Base-by-base conservation (phyloP, 1,140 invertebrate species). In the Panulirus ornatus region DNA sequence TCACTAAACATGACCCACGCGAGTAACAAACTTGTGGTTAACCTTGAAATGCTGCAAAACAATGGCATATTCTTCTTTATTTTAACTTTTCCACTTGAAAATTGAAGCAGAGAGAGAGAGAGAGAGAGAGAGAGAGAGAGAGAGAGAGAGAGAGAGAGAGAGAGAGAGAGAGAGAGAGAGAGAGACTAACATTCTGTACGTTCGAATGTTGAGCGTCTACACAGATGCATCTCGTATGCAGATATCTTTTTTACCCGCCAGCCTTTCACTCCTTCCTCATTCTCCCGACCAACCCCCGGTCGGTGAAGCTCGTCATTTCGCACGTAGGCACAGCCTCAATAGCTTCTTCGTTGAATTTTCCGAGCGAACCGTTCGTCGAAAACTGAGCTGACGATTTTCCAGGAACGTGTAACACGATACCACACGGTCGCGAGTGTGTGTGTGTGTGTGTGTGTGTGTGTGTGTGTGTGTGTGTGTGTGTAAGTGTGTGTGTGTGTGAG, bases 311-410 rank as follows among this genome's bases (percentile, higher is more conserved):
- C 42, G 70, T 73, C 36, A 38, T 73, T 73, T 73, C 70, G 42
- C 70, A 73, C 27, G 70, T 73, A 73, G 70, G 42, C 70, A 73
- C 70, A n/a, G 27, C 27, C 70, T 42, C 27, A n/a, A 40, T 16
- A 42, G 40, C 75, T 76, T 40, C 75, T 76, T 76, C 75, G 75
- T 42, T 76, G 40, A 76, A 76, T 76, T 42, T 76, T 42, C 40
- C 75, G 34, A 42, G 75, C 36, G 75, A 40, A 38, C 42, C 75
- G 27, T 76, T 76, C 75, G 38, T 42, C 22, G 75, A 76, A 76
- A 76, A 76, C 75, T 73, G 70, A 73, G 70, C 36, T 73, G 70
- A 38, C 75, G 40, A 42, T 76, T 76, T 76, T 76, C 75, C 44
- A 40, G 75, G 36, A 42, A 42, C n/a, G n/a, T 76, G 44, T 76